Base-by-base conservation (phyloP, 2,113 vertebrate species). In the Acinonyx jubatus region DNA sequence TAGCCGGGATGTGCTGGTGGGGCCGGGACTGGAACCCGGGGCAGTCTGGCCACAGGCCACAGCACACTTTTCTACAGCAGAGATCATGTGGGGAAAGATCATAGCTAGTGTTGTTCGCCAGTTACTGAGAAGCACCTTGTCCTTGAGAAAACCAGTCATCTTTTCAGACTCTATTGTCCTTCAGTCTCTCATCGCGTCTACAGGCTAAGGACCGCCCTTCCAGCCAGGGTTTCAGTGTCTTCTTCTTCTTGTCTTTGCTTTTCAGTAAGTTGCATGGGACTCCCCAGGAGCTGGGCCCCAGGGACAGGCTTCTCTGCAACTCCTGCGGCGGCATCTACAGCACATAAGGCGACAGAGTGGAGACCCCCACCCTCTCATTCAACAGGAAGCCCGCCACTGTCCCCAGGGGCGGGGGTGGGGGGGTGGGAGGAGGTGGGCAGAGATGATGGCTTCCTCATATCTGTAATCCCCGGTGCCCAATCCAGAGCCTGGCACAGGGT, bases 131-230 rank as follows among this genome's bases (percentile, higher is more conserved):
- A 91, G 68, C 3, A 1, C 36, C 29, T 91, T 69, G 31, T 50
- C 85, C 89, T 85, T 80, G 55, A 94, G 68, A 89, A 97, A 90
- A 80, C 69, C 68, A 33, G 88, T 86, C 19, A 73, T 93, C 52
- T 80, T 95, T 89, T 63, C 27, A 41, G 4, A 86, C 76, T 81
- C 73, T 38, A 68, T 79, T 50, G 41, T 78, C 68, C 33, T 79
- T 66, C 36, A 65, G 50, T 57, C 12, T 78, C 38, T 81, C 41
- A n/a, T 78, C 14, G 92, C 57, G 31, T 57, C 84, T 78, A 33
- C 11, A 69, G n/a, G 50, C 48, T 71, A 81, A 9, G 36, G 41
- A 48, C 66, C 82, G 27, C 25, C 78, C 36, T 96, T 33, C 65
- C 21, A 65, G n/a, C 38, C 79, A 33, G 16, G 25, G 81, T 33